Percentiles rank a stretch among this genome's conserved stretches.
Evolutionary conservation across 1,140 invertebrate genomes (phyloP).

Genomic region (Drosophila athabasca): DNA sequence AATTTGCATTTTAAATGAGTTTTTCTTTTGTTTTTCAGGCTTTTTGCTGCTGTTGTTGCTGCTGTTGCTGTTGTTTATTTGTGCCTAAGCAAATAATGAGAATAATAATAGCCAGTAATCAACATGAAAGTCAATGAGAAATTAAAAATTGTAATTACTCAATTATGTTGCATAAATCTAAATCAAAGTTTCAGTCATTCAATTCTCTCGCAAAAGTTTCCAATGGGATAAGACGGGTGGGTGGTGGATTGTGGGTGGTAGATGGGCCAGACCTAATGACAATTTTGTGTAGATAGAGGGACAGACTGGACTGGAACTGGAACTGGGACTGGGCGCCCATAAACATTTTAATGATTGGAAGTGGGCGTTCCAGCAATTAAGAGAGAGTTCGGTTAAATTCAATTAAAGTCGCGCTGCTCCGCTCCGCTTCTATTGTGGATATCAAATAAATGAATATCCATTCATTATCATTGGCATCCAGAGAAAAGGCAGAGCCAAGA

Average conservation of each 20-base stretch:
- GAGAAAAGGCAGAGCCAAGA: too few species aligned
- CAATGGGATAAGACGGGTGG: not conserved
- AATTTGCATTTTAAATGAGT: slow-evolving; percentile 80
- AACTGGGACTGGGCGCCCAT: slow-evolving; percentile 23
- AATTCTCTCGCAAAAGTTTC: slow-evolving; percentile 58
- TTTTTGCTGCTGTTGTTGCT: slow-evolving; percentile 17
- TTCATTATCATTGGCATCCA: slow-evolving; percentile 38
- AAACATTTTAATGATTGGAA: slow-evolving; percentile 64
- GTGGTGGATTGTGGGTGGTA: too few species aligned
- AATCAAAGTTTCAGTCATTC: slow-evolving; percentile 51
- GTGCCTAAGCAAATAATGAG: slow-evolving; percentile 61
- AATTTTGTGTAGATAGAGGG: slow-evolving; percentile 55
- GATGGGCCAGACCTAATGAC: slow-evolving; percentile 59
- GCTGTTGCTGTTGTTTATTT: slow-evolving; percentile 43
- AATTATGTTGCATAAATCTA: slow-evolving; percentile 70
- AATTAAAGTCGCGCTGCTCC: slow-evolving; percentile 40
- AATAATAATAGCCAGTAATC: slow-evolving; percentile 32
- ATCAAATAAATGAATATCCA: slow-evolving; percentile 54
- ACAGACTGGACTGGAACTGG: slow-evolving; percentile 2
- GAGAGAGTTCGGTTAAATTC: slow-evolving; percentile 43
- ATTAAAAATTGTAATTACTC: slow-evolving; percentile 76
- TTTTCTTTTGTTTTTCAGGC: slow-evolving; percentile 36
- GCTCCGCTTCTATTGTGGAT: slow-evolving; percentile 26
- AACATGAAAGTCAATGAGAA: slow-evolving; percentile 63
- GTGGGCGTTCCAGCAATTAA: slow-evolving; percentile 54